These are phyloP conservation scores for Caenorhabditis virilis DNA, from an alignment of 2,888 invertebrate genomes.

Conservation along the genomic window DNA sequence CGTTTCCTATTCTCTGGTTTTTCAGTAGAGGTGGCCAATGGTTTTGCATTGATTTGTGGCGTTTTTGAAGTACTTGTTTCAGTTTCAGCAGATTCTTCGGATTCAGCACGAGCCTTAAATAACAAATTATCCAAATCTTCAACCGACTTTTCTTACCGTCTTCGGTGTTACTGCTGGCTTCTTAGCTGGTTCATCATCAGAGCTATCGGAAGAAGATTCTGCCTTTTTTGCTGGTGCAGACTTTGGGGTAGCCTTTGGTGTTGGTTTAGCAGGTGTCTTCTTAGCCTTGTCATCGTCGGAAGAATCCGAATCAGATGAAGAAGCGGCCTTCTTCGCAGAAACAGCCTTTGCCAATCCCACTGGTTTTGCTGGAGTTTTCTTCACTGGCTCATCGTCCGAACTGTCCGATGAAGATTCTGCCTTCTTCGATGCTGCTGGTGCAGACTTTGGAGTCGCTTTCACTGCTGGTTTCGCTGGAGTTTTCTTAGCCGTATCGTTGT, in stretches of 20 bases:
- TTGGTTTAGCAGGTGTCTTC: slow-evolving; percentile 9
- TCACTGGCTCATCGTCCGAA: slow-evolving; percentile 10
- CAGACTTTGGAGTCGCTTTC: slow-evolving; percentile 25
- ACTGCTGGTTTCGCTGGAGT: slow-evolving; percentile 8
- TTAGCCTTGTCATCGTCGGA: slow-evolving; percentile 36
- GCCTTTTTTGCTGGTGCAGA: slow-evolving; percentile 25
- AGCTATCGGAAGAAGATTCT: slow-evolving; percentile 37
- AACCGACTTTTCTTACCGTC: no score
- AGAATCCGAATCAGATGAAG: slow-evolving; percentile 20
- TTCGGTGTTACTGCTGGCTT: slow-evolving; percentile 14
- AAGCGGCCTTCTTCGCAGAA: slow-evolving; percentile 21
- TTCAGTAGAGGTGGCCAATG: slow-evolving; percentile 24
- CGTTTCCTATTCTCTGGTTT: slow-evolving; percentile 15
- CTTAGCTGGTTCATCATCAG: slow-evolving; percentile 24
- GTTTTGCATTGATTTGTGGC: slow-evolving; percentile 22
- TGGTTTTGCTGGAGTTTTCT: slow-evolving; percentile 13
- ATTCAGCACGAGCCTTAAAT: slow-evolving; percentile 9
- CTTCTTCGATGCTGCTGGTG: slow-evolving; percentile 5
- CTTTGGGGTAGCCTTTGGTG: slow-evolving; percentile 18
- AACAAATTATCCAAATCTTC: no score
- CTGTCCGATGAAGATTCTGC: slow-evolving; percentile 13
- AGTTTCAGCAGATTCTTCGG: slow-evolving; percentile 35
- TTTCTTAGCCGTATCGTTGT: slow-evolving; percentile 13
- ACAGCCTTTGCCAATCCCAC: slow-evolving; percentile 2
- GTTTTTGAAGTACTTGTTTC: slow-evolving; percentile 32